Conservation (phyloP, 2,113 vertebrate species). For the Vidua chalybeata region DNA sequence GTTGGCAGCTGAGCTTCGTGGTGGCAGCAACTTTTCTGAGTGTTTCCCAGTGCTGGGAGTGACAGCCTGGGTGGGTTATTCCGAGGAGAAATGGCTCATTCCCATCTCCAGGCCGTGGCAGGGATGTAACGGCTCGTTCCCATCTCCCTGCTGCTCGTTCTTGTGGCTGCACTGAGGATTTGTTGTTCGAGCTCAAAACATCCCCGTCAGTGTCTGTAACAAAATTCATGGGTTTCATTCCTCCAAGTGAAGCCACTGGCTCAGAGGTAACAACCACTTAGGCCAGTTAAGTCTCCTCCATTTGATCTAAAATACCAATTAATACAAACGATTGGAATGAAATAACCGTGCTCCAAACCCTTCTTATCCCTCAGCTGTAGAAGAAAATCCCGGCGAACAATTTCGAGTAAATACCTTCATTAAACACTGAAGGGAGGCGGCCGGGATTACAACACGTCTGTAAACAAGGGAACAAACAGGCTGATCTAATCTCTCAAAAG, state of each 20-base stretch:
- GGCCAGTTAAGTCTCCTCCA: neutral
- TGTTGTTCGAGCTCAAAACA: neutral
- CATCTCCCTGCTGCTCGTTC: neutral
- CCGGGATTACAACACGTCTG: neutral
- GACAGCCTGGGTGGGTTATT: neutral
- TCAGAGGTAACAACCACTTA: neutral
- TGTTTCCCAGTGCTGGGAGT: neutral
- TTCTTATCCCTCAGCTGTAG: neutral
- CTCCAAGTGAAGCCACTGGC: neutral
- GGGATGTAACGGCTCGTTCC: neutral
- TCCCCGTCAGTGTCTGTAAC: neutral
- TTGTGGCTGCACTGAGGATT: neutral
- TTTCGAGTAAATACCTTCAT: conserved; percentile 55
- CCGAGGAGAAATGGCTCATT: neutral
- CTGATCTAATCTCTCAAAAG: neutral
- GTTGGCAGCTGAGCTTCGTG: fast-evolving
- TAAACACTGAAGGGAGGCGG: conserved; percentile 31
- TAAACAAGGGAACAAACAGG: neutral
- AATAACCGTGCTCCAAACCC: neutral
- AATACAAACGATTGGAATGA: neutral
- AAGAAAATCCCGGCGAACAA: conserved; percentile 31
- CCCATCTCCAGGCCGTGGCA: neutral
- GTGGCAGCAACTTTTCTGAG: neutral
- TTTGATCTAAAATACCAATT: neutral
- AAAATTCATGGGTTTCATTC: neutral